Evolutionary conservation across 53 echinoderm and acorn worm genomes (phyloP).

Genomic region (Echinarachnius parma): DNA sequence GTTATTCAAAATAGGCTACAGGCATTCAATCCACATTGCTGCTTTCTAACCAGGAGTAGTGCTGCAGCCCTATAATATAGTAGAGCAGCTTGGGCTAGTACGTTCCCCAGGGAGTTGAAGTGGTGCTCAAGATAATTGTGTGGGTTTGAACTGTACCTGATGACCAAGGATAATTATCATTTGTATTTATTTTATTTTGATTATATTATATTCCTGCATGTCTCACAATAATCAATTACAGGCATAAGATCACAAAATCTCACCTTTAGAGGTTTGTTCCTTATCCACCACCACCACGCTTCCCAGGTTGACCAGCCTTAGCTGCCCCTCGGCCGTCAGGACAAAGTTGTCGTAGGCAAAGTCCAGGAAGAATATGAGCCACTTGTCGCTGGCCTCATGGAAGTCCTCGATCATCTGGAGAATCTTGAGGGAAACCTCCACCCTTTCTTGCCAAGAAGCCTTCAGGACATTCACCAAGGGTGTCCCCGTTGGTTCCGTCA

Average conservation of each 20-base stretch:
- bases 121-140: too few species aligned
- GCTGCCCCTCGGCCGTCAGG: constrained; percentile 58
- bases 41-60: too few species aligned
- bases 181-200: too few species aligned
- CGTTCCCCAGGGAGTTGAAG: too few species aligned
- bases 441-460: constrained; percentile 76
- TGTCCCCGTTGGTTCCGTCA: constrained; percentile 63
- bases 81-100: too few species aligned
- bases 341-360: constrained; percentile 79
- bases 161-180: too few species aligned
- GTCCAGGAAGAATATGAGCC: constrained; percentile 72
- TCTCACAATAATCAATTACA: too few species aligned
- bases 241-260: background rate
- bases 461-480: constrained; percentile 64
- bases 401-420: constrained; percentile 81
- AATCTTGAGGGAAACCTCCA: constrained; percentile 69
- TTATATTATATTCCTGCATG: too few species aligned
- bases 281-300: constrained; percentile 80
- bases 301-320: constrained; percentile 68
- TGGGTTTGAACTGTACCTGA: too few species aligned
- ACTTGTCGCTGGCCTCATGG: constrained; percentile 51
- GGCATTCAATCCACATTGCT: too few species aligned
- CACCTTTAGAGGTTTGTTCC: constrained; percentile 46
- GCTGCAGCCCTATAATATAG: too few species aligned
- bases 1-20: too few species aligned